Evolutionary conservation across 2,113 vertebrate genomes (phyloP).

Genomic region (Colistium nudipinnis): DNA sequence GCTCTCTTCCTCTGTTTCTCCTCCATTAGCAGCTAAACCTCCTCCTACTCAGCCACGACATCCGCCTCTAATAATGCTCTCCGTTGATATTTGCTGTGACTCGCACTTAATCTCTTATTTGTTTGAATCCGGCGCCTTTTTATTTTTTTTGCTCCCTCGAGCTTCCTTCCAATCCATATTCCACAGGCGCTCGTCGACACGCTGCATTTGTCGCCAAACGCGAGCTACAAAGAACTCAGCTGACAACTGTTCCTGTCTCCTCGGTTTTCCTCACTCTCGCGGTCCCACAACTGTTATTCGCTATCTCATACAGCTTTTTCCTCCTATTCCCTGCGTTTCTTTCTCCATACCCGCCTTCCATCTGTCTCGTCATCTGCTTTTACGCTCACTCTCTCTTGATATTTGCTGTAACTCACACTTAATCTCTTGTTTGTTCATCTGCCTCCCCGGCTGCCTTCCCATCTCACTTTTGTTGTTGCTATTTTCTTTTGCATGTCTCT

Average conservation of each 20-base stretch:
- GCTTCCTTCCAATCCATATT: conserved; percentile 12
- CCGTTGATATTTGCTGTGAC: conserved; percentile 36
- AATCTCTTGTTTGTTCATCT: conserved; percentile 59
- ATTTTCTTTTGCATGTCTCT: neutral
- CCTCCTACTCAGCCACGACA: conserved; percentile 17
- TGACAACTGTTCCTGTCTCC: conserved; percentile 15
- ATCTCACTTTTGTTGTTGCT: conserved; percentile 11
- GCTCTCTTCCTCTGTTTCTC: neutral
- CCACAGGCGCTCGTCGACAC: neutral
- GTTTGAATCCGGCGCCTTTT: conserved; percentile 6
- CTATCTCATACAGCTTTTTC: neutral
- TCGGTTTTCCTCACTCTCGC: neutral
- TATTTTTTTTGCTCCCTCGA: too few relatives aligned
- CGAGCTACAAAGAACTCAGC: neutral
- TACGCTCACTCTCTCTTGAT: conserved; percentile 14
- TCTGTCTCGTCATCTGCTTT: conserved; percentile 34
- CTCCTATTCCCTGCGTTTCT: neutral
- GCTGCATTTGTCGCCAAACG: neutral
- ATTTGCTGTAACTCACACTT: conserved; percentile 47
- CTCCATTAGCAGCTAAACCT: conserved; percentile 23
- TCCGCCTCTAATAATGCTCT: conserved; percentile 22
- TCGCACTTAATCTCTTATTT: conserved; percentile 36
- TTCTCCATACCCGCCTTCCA: conserved; percentile 1
- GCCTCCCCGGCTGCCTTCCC: conserved; percentile 20
- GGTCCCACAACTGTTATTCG: conserved; percentile 15